Evolutionary conservation across 1,140 invertebrate genomes (phyloP), one percentile per base, ranked within the genome.

Genomic region (Eriosoma lanigerum): DNA sequence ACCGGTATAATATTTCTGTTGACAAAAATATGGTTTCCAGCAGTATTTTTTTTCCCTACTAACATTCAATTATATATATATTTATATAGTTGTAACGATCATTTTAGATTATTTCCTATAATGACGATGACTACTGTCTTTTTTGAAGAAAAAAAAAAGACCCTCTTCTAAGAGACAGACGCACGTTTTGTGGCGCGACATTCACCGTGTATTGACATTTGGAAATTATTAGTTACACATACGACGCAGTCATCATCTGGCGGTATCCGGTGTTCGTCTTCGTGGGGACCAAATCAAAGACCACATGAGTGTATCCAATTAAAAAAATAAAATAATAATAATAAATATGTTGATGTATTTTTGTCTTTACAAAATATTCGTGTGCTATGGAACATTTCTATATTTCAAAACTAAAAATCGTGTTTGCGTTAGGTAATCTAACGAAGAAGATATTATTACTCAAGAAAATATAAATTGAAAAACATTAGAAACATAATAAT

Each of bases 141-240:
- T 78, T 58, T 60, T 26, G 54, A 62, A 58, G 8, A 29, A 58
- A 60, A 66, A 78, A 76, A 62, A 78, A 48, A 78, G 73, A 78
- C 73, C 75, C 75, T 62, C 56, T 62, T 78, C 54, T 44, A 72
- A 72, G 75, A 78, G 32, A 48, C 75, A 62, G 56, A 78, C 75
- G 44, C 54, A 78, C 54, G 75, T 78, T 58, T 78, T 48, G 68
- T 72, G 68, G 48, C 46, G 68, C 48, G 68, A 72, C 75, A 52
- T 78, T 62, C 75, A 17, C 32, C 56, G 75, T 19, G 75, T 78
- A 78, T 78, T 78, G 75, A 78, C 75, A 78, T 78, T 78, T 78
- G 75, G 75, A 78, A 78, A 78, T 78, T 78, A 78, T 78, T 78
- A 78, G 75, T 78, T 78, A 78, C 75, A 78, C 75, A 78, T 46